Evolutionary conservation across 2,113 vertebrate species (phyloP).

Genomic region (Narcine bancroftii): DNA sequence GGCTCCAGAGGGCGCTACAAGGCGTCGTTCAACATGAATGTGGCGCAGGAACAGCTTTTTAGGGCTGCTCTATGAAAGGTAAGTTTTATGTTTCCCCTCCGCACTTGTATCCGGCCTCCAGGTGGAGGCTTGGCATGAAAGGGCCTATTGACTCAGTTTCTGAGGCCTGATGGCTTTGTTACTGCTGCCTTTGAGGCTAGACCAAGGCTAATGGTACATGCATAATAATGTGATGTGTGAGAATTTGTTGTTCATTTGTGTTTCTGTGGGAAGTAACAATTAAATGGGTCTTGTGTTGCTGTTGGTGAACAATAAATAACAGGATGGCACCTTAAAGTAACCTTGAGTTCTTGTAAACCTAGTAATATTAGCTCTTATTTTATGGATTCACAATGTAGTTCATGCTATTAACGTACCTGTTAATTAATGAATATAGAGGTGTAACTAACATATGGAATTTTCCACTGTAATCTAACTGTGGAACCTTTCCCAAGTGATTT

Average conservation of each 20-base stretch:
- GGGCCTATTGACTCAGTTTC: no score
- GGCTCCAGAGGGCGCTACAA: no score
- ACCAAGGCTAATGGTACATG: no score
- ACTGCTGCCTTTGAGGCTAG: not conserved
- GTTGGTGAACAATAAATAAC: not conserved
- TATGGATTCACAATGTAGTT: not conserved
- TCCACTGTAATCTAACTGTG: not conserved
- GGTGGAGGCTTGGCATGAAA: no score
- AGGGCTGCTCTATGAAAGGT: no score
- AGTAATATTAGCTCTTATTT: not conserved
- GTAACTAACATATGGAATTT: not conserved
- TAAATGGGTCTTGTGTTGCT: not conserved
- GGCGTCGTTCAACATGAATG: no score
- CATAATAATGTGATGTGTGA: not conserved
- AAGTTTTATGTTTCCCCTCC: no score
- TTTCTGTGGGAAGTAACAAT: not conserved
- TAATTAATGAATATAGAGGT: not conserved
- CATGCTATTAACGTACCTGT: not conserved
- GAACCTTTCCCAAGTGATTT: not conserved
- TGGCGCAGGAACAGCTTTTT: no score
- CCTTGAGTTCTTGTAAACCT: not conserved
- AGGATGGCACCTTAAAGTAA: not conserved
- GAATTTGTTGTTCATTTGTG: not conserved
- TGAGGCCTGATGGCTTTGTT: not conserved
- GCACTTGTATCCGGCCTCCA: no score